Evolutionary conservation across 2,888 invertebrate species (phyloP), one percentile per base, ranked within the genome.

Genomic region (Leucoptera coffeella): DNA sequence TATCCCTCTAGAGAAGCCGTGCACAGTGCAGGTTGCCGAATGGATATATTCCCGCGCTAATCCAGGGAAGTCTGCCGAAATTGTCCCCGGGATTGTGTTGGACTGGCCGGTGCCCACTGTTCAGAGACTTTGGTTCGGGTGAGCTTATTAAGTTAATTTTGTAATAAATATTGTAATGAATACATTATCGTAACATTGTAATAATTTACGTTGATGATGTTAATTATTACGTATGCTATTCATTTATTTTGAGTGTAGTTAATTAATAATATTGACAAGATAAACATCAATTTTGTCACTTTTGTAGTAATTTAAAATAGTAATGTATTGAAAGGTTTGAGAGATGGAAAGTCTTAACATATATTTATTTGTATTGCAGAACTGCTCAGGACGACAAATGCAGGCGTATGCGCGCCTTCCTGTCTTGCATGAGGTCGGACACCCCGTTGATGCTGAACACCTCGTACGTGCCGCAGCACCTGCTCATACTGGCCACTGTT

Each of bases 91-190:
- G 2, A 78, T 82, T 29, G 80, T 85, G 30, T 75, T 92, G 28
- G 87, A 89, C 26, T 92, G 92, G 92, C 86, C 85, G 2, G 89
- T 90, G 30, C 92, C 92, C 8, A 91, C 91, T n/a, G 81, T 92
- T 42, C 89, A 91, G 55, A 75, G 90, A 41, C 75, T 93, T 41
- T 93, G 93, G 92, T 87, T 91, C 56, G 90, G 90, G 74, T 85
- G 59, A 67, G 75, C 52, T 47, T 39, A 27, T 26, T 17, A 7
- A 7, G 9, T 17, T 17, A n/a, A n/a, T n/a, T n/a, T n/a, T n/a
- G n/a, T n/a, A n/a, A n/a, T n/a, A n/a, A n/a, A n/a, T n/a, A n/a
- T n/a, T n/a, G n/a, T n/a, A n/a, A n/a, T n/a, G n/a, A n/a, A n/a
- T n/a, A n/a, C n/a, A n/a, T n/a, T n/a, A n/a, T n/a, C n/a, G n/a